These are phyloP conservation scores for Anarsia innoxiella DNA, from an alignment of 2,888 invertebrate species.

Conservation along the genomic window DNA sequence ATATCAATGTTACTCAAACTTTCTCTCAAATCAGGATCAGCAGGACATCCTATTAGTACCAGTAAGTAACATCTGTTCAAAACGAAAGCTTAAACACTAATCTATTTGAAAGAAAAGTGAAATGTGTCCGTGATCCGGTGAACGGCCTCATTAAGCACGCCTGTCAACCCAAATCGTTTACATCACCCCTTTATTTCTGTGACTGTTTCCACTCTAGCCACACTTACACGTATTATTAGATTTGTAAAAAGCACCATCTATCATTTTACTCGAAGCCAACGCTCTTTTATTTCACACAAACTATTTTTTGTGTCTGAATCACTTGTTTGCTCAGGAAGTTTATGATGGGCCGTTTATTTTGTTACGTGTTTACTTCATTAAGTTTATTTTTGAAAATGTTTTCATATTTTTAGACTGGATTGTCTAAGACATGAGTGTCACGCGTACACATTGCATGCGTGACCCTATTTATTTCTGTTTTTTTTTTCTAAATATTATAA, in stretches of 20 bases:
- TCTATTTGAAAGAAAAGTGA: conserved; percentile 6
- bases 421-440: no score
- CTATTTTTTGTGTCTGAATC: conserved; percentile 18
- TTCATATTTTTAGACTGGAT: no score
- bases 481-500: no score
- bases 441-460: no score
- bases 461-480: no score
- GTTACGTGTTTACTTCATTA: no score
- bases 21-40: no score
- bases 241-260: conserved; percentile 39
- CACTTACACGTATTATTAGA: conserved; percentile 40
- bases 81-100: no score
- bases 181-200: conserved; percentile 49
- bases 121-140: conserved; percentile 34
- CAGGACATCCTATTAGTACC: no score
- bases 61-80: no score
- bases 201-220: conserved; percentile 13
- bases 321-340: conserved; percentile 22
- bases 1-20: no score
- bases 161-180: conserved; percentile 44
- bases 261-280: conserved; percentile 29
- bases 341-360: conserved; percentile 19
- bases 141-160: conserved; percentile 53
- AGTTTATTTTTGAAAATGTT: no score
- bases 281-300: conserved; percentile 8